phyloP scores from a whole-genome alignment of 1,140 invertebrate genomes.

The Trichoplusia ni region DNA sequence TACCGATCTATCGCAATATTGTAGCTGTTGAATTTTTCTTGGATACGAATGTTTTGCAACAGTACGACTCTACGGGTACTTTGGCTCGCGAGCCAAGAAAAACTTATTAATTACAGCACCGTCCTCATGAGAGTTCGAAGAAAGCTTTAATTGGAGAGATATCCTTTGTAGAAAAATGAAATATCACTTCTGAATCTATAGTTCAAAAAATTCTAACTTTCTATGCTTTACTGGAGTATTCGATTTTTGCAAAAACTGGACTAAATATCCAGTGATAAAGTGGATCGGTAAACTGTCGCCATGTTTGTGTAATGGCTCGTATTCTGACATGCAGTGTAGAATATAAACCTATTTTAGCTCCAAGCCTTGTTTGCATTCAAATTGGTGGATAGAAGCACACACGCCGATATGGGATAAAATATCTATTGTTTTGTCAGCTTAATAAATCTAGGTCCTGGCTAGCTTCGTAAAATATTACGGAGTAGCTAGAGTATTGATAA shows the following conservation, averaged over 20 bases:
- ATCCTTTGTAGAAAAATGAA: too few relatives aligned
- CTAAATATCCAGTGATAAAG: not conserved
- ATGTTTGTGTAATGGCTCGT: not conserved
- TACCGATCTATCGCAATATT: conserved; percentile 4
- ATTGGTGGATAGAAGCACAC: not conserved
- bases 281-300: not conserved
- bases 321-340: not conserved
- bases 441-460: too few relatives aligned
- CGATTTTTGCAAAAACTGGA: too few relatives aligned
- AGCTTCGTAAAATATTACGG: too few relatives aligned
- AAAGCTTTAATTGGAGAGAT: too few relatives aligned
- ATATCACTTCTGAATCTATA: too few relatives aligned
- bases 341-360: not conserved
- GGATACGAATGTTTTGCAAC: not conserved
- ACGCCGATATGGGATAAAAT: not conserved
- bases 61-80: not conserved
- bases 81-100: not conserved
- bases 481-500: too few relatives aligned
- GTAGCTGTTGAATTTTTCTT: conserved; percentile 1
- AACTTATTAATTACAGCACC: too few relatives aligned
- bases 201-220: too few relatives aligned
- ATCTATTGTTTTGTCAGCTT: not conserved
- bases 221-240: too few relatives aligned
- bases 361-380: not conserved
- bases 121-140: too few relatives aligned